Evolutionary conservation across 2,888 invertebrate genomes (phyloP).

Genomic region (Tricholauxania praeusta): DNA sequence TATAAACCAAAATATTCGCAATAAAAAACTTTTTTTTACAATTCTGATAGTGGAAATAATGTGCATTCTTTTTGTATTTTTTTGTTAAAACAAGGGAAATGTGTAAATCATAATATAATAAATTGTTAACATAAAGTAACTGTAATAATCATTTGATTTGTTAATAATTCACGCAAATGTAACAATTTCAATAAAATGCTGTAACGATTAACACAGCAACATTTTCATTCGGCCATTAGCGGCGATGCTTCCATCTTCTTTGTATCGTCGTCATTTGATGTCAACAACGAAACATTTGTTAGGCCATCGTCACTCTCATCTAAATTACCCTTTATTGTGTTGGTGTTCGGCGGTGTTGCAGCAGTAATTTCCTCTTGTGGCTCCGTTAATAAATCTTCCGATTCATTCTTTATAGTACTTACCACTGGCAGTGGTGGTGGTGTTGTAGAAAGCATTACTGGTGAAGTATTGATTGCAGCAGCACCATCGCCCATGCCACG

Average conservation of each 20-base stretch:
- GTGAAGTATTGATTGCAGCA: slow-evolving; percentile 60
- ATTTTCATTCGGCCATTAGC: slow-evolving; percentile 55
- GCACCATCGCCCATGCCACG: slow-evolving; percentile 66
- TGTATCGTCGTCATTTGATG: slow-evolving; percentile 36
- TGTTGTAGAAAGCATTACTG: slow-evolving; percentile 59
- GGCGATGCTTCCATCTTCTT: slow-evolving; percentile 51
- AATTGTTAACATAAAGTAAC: slow-evolving; percentile 22
- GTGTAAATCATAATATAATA: slow-evolving; percentile 2
- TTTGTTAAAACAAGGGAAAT: slow-evolving; percentile 21
- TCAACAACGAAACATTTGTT: slow-evolving; percentile 49
- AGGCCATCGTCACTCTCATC: slow-evolving; percentile 46
- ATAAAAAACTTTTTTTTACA: slow-evolving; percentile 20
- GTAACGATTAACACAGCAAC: not conserved
- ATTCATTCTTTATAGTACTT: slow-evolving; percentile 10
- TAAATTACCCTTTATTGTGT: not conserved
- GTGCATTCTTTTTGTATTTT: slow-evolving; percentile 10
- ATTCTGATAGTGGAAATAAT: slow-evolving; percentile 19
- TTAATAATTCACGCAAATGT: slow-evolving; percentile 35
- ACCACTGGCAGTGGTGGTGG: slow-evolving; percentile 56
- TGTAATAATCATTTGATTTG: slow-evolving; percentile 1
- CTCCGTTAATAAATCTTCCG: not conserved
- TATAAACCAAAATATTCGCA: slow-evolving; percentile 12
- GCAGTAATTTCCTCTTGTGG: not conserved
- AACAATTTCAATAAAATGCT: slow-evolving; percentile 29
- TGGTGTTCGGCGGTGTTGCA: too few relatives aligned